phyloP scores from a whole-genome alignment of 2,888 invertebrate genomes.

The Sceliomorpha sp. region DNA sequence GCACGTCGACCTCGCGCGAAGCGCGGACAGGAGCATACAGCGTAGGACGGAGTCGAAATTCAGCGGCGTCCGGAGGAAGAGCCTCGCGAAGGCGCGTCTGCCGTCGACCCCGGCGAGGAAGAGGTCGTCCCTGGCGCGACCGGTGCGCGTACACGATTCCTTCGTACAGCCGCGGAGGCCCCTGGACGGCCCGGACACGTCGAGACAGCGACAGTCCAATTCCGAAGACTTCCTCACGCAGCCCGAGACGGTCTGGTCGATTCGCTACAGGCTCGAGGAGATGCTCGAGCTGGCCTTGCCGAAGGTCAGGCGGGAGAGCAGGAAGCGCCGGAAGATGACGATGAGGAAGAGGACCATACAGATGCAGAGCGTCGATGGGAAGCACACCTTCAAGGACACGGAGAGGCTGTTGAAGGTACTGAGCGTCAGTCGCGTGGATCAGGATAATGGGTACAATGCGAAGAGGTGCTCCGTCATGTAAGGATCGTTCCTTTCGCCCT shows the following conservation, averaged over 20 bases:
- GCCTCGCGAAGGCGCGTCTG: slow-evolving; percentile 5
- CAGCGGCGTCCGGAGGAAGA: slow-evolving; percentile 4
- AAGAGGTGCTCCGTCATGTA: slow-evolving; percentile 78
- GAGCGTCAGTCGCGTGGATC: slow-evolving; percentile 78
- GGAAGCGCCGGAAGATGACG: slow-evolving; percentile 63
- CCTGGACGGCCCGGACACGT: slow-evolving; percentile 29
- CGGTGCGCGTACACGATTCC: slow-evolving; percentile 74
- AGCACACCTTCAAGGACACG: slow-evolving; percentile 73
- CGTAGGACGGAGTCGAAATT: slow-evolving; percentile 21
- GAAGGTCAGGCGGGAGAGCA: slow-evolving; percentile 65
- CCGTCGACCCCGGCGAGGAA: slow-evolving; percentile 68
- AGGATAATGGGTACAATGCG: slow-evolving; percentile 76
- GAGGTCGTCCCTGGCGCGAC: slow-evolving; percentile 73
- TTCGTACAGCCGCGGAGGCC: slow-evolving; percentile 63
- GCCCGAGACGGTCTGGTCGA: slow-evolving; percentile 42
- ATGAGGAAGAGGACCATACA: slow-evolving; percentile 66
- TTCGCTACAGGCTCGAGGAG: slow-evolving; percentile 70
- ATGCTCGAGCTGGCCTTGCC: slow-evolving; percentile 73
- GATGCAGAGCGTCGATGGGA: slow-evolving; percentile 67
- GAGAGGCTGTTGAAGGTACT: slow-evolving; percentile 77
- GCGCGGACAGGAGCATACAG: background rate
- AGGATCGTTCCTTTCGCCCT: slow-evolving; percentile 35
- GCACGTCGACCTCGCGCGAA: slow-evolving; percentile 13
- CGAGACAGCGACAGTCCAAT: background rate
- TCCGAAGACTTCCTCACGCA: slow-evolving; percentile 18